Conservation (phyloP, 2,888 invertebrate species). For the Scaptomyza flava region DNA sequence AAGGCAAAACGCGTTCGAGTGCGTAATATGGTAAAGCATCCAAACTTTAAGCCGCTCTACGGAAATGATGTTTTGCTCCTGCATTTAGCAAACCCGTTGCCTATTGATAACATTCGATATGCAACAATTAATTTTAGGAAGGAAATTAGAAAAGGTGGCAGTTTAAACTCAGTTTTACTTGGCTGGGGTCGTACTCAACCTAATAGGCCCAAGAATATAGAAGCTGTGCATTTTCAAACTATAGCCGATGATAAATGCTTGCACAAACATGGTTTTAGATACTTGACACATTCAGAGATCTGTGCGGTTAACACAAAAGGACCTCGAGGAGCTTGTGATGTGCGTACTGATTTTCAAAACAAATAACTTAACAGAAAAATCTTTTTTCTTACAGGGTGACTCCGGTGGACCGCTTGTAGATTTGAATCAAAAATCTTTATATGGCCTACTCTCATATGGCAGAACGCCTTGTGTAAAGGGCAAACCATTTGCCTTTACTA, state of each 20-base stretch:
- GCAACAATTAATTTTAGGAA: slow-evolving; percentile 43
- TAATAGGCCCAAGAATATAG: slow-evolving; percentile 46
- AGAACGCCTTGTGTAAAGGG: slow-evolving; percentile 46
- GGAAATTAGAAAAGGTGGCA: background rate
- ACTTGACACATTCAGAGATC: slow-evolving; percentile 72
- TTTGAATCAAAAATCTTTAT: slow-evolving; percentile 48
- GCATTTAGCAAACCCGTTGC: slow-evolving; percentile 60
- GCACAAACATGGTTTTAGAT: slow-evolving; percentile 47
- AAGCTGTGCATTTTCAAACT: slow-evolving; percentile 68
- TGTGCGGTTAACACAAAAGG: slow-evolving; percentile 75
- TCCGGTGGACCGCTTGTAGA: slow-evolving; percentile 82
- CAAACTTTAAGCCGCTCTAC: slow-evolving; percentile 61
- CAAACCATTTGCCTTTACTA: slow-evolving; percentile 64
- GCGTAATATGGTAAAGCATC: slow-evolving; percentile 60
- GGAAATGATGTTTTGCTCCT: slow-evolving; percentile 79
- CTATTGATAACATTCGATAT: slow-evolving; percentile 59
- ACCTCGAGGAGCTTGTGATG: slow-evolving; percentile 80
- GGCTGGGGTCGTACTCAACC: slow-evolving; percentile 79
- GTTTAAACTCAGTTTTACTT: slow-evolving; percentile 47
- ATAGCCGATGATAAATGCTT: slow-evolving; percentile 68
- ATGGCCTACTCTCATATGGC: slow-evolving; percentile 82
- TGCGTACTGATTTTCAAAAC: slow-evolving; percentile 34
- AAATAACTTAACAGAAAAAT: background rate
- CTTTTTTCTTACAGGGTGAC: slow-evolving; percentile 72
- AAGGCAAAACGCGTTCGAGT: slow-evolving; percentile 58